Evolutionary conservation across 2,113 vertebrate species (phyloP), one percentile per base, ranked within the genome.

Genomic region (Speoplatyrhinus poulsoni): DNA sequence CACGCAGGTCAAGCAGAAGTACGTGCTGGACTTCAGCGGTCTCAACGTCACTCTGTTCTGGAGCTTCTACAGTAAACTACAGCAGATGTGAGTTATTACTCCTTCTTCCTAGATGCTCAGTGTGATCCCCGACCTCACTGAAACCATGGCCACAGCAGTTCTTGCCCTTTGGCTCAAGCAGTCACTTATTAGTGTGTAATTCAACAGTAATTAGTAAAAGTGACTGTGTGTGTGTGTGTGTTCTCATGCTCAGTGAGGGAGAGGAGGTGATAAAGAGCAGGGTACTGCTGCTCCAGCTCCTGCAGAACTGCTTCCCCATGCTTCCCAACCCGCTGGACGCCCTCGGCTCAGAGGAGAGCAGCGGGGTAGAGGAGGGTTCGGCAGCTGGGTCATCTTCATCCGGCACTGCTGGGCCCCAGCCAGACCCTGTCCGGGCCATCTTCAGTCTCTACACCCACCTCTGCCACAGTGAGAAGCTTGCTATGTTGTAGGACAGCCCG

Each of bases 51-150:
- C 90, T 70, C 93, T 98, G 60, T 97, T 99, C 86, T 99, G 98
- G 98, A 91, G 88, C 81, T 98, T 98, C 89, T 98, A 98, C 85
- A 95, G 78, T 80, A 97, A 96, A 91, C 93, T 99, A 82, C 91
- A 93, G 84, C 89, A 94, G 84, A 95, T 95, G 98, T 99, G 94
- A 93, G 91, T 92, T 2, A 53, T 5, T 41, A 41, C 36, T 36
- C 36, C 3, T 36, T 36, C 6, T 6, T 36, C 36, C n/a, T n/a
- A n/a, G n/a, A 36, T 36, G 36, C 36, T 41, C 36, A 5, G 7
- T 41, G 36, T 2, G 26, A 26, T 8, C 36, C 4, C 36, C 36
- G 4, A 41, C 36, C 1, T 26, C 26, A 26, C 26, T 26, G 26
- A 41, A 41, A 6, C 36, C 26, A 26, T 26, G 26, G 26, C 26